Conservation (phyloP, 2,888 invertebrate genomes). For the Ormia ochracea region DNA sequence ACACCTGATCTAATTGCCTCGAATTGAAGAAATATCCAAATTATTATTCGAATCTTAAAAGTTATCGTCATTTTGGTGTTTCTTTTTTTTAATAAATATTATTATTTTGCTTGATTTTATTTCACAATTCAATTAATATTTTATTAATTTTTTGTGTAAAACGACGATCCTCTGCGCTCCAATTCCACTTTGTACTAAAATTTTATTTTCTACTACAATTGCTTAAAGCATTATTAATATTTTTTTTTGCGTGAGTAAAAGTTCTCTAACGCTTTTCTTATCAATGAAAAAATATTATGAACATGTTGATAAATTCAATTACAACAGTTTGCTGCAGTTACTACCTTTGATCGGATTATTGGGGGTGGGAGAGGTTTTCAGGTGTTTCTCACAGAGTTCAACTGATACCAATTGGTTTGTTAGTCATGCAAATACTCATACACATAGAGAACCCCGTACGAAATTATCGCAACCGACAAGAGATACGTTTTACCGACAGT, state of each 20-base stretch:
- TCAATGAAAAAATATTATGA: conserved; percentile 13
- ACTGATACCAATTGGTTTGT: not conserved
- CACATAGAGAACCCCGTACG: too few relatives aligned
- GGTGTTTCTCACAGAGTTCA: not conserved
- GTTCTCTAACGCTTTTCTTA: conserved; percentile 48
- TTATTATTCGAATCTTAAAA: not conserved
- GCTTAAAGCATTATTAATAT: conserved; percentile 8
- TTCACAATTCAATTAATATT: not conserved
- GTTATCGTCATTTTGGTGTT: not conserved
- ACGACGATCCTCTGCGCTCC: not conserved
- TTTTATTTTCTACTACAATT: conserved; percentile 31
- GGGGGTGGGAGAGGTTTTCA: not conserved
- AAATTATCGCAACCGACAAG: too few relatives aligned
- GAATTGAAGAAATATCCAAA: not conserved
- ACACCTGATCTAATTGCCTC: conserved; percentile 29
- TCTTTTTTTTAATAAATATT: not conserved
- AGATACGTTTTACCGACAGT: too few relatives aligned
- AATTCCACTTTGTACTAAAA: conserved; percentile 30
- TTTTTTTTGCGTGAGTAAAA: conserved; percentile 46
- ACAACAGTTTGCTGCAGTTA: conserved; percentile 32
- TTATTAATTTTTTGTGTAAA: not conserved
- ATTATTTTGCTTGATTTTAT: conserved; percentile 1
- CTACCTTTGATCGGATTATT: not conserved
- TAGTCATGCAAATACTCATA: too few relatives aligned
- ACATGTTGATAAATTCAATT: conserved; percentile 53